Conservation (phyloP, 2,797 vertebrate genomes). For the Onychomys torridus region DNA sequence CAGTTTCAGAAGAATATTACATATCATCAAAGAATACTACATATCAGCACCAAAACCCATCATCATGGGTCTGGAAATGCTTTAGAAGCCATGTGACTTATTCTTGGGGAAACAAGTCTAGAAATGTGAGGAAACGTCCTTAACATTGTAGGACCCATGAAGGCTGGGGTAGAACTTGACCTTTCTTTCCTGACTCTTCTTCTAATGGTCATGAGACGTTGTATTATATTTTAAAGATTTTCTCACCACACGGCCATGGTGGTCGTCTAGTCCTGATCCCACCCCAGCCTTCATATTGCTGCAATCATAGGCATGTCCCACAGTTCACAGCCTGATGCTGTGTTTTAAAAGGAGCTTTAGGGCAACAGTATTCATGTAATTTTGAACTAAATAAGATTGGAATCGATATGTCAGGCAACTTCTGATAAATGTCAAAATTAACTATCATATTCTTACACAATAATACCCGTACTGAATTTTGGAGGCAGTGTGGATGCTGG, state of each 20-base stretch:
- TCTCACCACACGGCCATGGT: neutral
- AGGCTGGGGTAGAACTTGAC: neutral
- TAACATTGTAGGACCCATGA: neutral
- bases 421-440: slow-evolving; percentile 24
- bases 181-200: neutral
- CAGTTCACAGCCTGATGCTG: neutral
- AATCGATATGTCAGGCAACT: neutral
- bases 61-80: neutral
- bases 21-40: neutral
- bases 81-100: neutral
- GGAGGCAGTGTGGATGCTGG: neutral
- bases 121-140: slow-evolving; percentile 11
- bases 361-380: neutral
- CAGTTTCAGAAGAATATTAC: slow-evolving; percentile 35
- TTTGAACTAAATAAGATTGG: slow-evolving; percentile 17
- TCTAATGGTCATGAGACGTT: neutral
- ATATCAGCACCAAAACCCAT: too few species aligned
- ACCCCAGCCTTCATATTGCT: neutral
- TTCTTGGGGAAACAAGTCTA: neutral
- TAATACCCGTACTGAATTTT: neutral
- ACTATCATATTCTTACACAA: neutral
- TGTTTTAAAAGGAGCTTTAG: slow-evolving; percentile 12
- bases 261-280: neutral
- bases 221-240: neutral
- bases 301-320: neutral